These are phyloP conservation scores for Leptopilina clavipes DNA, from an alignment of 1,140 invertebrate species.

Conservation along the genomic window DNA sequence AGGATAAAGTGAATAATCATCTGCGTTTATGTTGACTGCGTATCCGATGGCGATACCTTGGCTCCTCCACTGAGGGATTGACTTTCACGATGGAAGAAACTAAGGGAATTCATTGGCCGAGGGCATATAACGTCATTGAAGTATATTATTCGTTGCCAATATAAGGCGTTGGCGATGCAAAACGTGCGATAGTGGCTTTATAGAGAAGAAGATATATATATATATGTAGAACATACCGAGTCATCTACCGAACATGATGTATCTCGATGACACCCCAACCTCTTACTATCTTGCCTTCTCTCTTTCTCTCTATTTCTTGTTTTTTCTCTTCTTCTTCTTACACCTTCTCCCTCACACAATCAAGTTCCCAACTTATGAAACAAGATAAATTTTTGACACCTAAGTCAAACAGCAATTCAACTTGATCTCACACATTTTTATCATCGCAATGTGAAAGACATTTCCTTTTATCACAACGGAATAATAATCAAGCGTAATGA, in stretches of 20 bases:
- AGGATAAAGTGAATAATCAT: conserved; percentile 25
- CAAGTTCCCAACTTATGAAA: not conserved
- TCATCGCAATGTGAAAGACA: not conserved
- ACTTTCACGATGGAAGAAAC: conserved; percentile 25
- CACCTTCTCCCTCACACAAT: not conserved
- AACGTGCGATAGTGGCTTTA: not conserved
- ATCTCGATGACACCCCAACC: not conserved
- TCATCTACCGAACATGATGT: not conserved
- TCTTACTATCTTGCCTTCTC: not conserved
- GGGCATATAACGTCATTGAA: conserved; percentile 2
- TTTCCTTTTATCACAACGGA: not conserved
- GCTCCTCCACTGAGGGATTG: not conserved
- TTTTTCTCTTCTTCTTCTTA: not conserved
- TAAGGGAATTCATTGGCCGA: conserved; percentile 7
- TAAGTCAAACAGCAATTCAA: not conserved
- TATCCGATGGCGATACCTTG: not conserved
- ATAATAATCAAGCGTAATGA: not conserved
- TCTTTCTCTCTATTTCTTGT: too few species aligned
- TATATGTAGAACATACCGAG: not conserved
- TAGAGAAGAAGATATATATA: not conserved
- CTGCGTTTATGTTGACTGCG: conserved; percentile 5
- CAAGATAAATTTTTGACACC: conserved; percentile 14
- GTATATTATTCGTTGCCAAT: conserved; percentile 4
- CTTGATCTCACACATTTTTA: not conserved
- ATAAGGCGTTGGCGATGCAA: conserved; percentile 22